Evolutionary conservation across 2,888 invertebrate species (phyloP), one percentile per base, ranked within the genome.

Genomic region (Abrostola triplasia): DNA sequence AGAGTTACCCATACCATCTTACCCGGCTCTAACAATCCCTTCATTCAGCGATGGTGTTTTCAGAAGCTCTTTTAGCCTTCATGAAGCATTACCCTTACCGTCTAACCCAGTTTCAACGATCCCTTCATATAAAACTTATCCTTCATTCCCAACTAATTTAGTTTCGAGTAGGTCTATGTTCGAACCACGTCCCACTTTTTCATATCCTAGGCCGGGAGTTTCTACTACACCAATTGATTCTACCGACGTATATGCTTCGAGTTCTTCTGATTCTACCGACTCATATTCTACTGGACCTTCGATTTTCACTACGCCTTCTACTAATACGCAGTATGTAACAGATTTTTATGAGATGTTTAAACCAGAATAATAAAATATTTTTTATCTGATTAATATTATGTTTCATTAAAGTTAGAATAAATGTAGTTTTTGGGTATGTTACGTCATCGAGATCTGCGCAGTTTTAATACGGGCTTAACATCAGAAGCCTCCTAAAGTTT

Each of bases 11-110:
- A 64, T 64, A 7, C 57, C 24, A 24, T 24, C 63, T 13, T 67
- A 72, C 42, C 37, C 49, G 1, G 47, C 70, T 41, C 51, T 57
- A 4, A 48, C 48, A 51, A 8, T 58, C 58, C 51, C 51, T 24
- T 13, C 10, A 4, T 6, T 77, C 51, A 84, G 85, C 12, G 82
- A 83, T 73, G 79, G 75, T 0, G 57, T 83, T 0, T 70, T 84
- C 10, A 74, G 83, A 56, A 73, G 67, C 7, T 61, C 64, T 9
- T 73, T 77, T 55, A 72, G 73, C 63, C 53, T 80, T 36, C 80
- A 80, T 7, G 73, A 76, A 11, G 70, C 58, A 9, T 70, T 77
- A 44, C 59, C 72, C 6, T 62, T 64, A 7, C 57, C 24, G 4
- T 24, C 63, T 13, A 69, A 72, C 42, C 37, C 49, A 0, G 47